phyloP scores from a whole-genome alignment of 2,113 vertebrate genomes.

The human (Homo sapiens) region GRCh38 chr5:137693001-137693500 shows the following conservation, averaged over 20 bases:
- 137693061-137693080: not conserved
- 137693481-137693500: not conserved
- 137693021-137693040: not conserved
- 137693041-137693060: not conserved
- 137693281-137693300: slow-evolving; percentile 11
- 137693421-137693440: slow-evolving; percentile 5
- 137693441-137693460: not conserved
- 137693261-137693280: not conserved
- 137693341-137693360: slow-evolving; percentile 40
- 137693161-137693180: not conserved
- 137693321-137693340: slow-evolving; percentile 15
- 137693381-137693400: slow-evolving; percentile 53
- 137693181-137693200: not conserved
- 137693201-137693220: not conserved
- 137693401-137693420: slow-evolving; percentile 48
- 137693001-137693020: not conserved
- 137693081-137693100: not conserved
- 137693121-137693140: not conserved
- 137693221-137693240: not conserved
- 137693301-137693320: slow-evolving; percentile 52
- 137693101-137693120: not conserved
- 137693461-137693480: not conserved
- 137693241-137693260: not conserved
- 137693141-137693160: not conserved
- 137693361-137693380: slow-evolving; percentile 48